Evolutionary conservation across 2,113 vertebrate species (phyloP), one percentile per base, ranked within the genome.

Genomic region (Caloenas nicobarica): DNA sequence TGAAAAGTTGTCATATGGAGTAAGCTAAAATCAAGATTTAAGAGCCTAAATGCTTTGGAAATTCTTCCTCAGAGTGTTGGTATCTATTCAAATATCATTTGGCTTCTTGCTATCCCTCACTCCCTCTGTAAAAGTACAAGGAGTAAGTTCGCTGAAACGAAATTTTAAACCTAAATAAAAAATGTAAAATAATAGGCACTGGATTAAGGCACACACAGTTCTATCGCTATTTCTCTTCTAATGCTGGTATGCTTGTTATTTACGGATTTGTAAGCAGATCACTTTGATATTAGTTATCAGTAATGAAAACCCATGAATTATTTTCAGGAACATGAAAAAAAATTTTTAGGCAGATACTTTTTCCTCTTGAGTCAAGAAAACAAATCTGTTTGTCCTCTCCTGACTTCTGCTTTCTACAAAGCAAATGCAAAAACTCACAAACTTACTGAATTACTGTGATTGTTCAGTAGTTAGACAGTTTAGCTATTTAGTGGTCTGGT

Each of bases 401-500:
- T 65, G 71, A 92, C 64, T 94, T 91, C 36, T 70, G 76, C 76
- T 82, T 95, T 69, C 91, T 80, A 71, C 54, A 85, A 85, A 87
- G 68, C 60, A 42, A 96, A 95, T 25, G 51, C 56, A 46, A 90
- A 96, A 96, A 42, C 70, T 91, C 81, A 68, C 51, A 53, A 90
- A 80, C 57, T 54, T 69, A 62, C 56, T 95, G 94, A 96, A 93
- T 81, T 91, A 72, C 70, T 61, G 19, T n/a, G 93, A 86, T 92
- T 92, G 82, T 91, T 91, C 56, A 58, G 34, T 73, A 89, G 33
- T 56, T 54, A 69, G 93, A 81, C 60, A 88, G 81, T 93, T 95
- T 36, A 91, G 93, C 78, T 88, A 9, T 92, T 95, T 89, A 96
- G 54, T 60, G 81, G 74, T 78, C 90, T 93, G 81, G 26, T 93